These are phyloP conservation scores for Myotis planiceps DNA, from an alignment of 2,797 vertebrate species.

Conservation along the genomic window DNA sequence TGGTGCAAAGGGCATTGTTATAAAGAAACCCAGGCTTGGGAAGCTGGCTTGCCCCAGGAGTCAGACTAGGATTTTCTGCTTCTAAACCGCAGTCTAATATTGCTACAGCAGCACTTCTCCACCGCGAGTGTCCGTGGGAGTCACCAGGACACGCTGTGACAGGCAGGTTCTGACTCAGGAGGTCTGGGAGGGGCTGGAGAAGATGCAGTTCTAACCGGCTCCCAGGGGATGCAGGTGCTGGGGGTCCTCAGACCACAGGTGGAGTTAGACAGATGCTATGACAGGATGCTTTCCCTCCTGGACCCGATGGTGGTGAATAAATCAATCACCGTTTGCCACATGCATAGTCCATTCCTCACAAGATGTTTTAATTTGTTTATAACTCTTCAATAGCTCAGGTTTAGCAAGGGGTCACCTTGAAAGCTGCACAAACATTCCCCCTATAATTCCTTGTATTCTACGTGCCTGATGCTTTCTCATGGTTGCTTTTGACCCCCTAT, in stretches of 20 bases:
- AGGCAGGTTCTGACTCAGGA: neutral
- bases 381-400: neutral
- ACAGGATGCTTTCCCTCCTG: neutral
- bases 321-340: neutral
- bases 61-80: neutral
- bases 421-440: too few species aligned
- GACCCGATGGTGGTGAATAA: neutral
- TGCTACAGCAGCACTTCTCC: neutral
- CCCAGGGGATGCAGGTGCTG: too few species aligned
- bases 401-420: too few species aligned
- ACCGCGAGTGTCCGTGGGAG: accelerated
- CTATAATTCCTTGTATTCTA: too few species aligned
- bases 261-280: neutral
- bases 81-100: accelerated
- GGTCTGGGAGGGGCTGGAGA: neutral
- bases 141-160: neutral
- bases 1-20: too few species aligned
- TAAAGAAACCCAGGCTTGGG: neutral
- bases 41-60: neutral
- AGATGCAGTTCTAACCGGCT: neutral
- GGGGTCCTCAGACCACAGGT: neutral
- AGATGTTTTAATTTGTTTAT: neutral
- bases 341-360: neutral
- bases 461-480: neutral
- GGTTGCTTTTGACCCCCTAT: neutral